Percentiles rank a stretch among this genome's conserved stretches.
Conservation (phyloP, 2,888 invertebrate genomes). For the Tineola bisselliella region DNA sequence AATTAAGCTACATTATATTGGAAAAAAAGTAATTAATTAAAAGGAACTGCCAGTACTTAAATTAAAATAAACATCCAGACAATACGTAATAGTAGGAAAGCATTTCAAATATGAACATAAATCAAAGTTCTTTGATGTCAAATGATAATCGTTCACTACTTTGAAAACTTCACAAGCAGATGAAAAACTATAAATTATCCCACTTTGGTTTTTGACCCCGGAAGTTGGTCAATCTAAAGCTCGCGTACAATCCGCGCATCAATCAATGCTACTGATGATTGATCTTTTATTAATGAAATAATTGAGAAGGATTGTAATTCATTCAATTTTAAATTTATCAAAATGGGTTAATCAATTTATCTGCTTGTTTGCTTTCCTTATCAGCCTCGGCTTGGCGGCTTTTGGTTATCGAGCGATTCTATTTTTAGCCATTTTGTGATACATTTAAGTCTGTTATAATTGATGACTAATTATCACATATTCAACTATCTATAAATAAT, state of each 20-base stretch:
- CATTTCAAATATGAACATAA: too few species aligned
- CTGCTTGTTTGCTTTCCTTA: background rate
- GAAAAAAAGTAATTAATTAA: too few species aligned
- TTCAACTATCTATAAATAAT: background rate
- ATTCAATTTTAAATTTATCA: background rate
- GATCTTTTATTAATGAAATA: background rate
- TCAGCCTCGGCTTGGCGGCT: background rate
- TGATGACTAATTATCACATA: background rate
- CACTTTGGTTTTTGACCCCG: conserved; percentile 1
- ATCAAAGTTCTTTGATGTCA: background rate
- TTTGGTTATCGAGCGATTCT: background rate
- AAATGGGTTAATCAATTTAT: background rate
- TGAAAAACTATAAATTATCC: background rate
- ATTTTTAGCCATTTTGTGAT: background rate
- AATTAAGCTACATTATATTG: too few species aligned
- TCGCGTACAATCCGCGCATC: background rate
- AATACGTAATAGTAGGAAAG: too few species aligned
- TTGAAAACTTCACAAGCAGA: background rate
- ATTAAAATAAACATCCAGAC: background rate
- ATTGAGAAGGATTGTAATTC: background rate
- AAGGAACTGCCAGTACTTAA: background rate
- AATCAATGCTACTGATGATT: background rate
- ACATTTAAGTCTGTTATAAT: background rate
- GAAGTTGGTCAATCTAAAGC: background rate
- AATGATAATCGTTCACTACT: background rate